Base-by-base conservation (phyloP, 1,140 invertebrate species). In the Plutomurus gul region DNA sequence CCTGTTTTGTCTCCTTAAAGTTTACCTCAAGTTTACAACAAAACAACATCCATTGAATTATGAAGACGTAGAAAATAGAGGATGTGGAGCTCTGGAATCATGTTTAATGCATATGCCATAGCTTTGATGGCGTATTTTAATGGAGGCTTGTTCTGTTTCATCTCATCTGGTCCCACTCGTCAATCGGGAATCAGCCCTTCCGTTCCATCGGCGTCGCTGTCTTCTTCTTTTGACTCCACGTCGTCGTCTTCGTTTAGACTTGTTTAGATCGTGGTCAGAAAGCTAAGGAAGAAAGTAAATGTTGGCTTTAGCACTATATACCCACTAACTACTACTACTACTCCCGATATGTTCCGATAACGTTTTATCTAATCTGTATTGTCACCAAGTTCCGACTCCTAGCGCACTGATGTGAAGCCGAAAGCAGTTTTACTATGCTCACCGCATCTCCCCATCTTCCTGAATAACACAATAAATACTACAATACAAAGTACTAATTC, bases 41-140 rank as follows among this genome's bases (percentile, higher is more conserved):
- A 60, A 60, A 60, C 27, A 30, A 60, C 51, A 60, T 60, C 51
- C 51, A 60, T 60, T 60, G 51, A 60, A 60, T 60, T 60, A 60
- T 60, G 51, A 60, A 60, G 6, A n/a, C 30, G 51, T 60, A 6
- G 51, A 60, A 60, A 60, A 30, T 30, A 30, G 51, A 30, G 51
- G 51, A n/a, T n/a, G 8, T 0, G 11, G 3, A 16, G 11, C 25
- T 30, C 25, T 33, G 51, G 22, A 46, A 11, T 40, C 76, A 77
- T 77, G 76, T 78, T 36, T 78, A 78, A 78, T 78, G 76, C 76
- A 78, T 78, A 40, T 16, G 30, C 56, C 39, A 72, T 78, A 78
- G 72, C 76, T 78, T 65, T 60, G 75, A 60, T 60, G 51, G 30
- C 8, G 51, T 60, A 60, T 60, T 39, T 76, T 76, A 76, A 76